A percentile compares a stretch with the other conserved stretches of the same genome.
These are phyloP conservation scores for Heteropelma amictum DNA, from an alignment of 2,888 invertebrate species.

Conservation along the genomic window DNA sequence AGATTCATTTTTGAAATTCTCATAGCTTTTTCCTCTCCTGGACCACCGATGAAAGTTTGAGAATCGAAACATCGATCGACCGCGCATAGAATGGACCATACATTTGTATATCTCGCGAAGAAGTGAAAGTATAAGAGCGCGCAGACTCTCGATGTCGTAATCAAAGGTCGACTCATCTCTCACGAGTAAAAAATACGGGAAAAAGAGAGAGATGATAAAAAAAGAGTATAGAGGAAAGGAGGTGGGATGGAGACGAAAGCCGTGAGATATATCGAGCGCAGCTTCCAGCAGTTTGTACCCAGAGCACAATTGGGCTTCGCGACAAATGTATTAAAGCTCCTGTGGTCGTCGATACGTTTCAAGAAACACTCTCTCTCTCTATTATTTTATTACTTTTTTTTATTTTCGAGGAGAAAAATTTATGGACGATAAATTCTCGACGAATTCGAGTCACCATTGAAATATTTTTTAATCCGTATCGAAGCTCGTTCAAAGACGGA, in stretches of 20 bases:
- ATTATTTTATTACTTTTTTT: not conserved
- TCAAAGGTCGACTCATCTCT: constrained; percentile 62
- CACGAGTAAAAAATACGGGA: constrained; percentile 10
- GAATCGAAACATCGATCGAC: not conserved
- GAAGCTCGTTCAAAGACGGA: too few species aligned
- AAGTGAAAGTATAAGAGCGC: constrained; percentile 57
- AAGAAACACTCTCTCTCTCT: too few species aligned
- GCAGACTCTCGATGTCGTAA: constrained; percentile 51
- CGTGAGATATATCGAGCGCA: constrained; percentile 36
- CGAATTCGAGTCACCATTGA: not conserved
- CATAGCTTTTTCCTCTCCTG: not conserved
- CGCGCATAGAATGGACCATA: not conserved
- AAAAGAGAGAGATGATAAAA: not conserved
- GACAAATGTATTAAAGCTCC: constrained; percentile 27
- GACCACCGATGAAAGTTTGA: not conserved
- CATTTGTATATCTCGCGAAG: constrained; percentile 35
- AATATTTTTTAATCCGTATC: not conserved
- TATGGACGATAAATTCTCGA: not conserved
- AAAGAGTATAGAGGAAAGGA: not conserved
- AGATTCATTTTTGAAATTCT: not conserved
- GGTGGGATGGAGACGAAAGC: constrained; percentile 19
- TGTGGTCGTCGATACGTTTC: constrained; percentile 25
- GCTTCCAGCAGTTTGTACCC: constrained; percentile 14
- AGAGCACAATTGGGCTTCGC: constrained; percentile 23
- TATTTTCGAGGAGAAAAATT: not conserved